Evolutionary conservation across 2,113 vertebrate genomes (phyloP).

Genomic region (Maccullochella peelii): DNA sequence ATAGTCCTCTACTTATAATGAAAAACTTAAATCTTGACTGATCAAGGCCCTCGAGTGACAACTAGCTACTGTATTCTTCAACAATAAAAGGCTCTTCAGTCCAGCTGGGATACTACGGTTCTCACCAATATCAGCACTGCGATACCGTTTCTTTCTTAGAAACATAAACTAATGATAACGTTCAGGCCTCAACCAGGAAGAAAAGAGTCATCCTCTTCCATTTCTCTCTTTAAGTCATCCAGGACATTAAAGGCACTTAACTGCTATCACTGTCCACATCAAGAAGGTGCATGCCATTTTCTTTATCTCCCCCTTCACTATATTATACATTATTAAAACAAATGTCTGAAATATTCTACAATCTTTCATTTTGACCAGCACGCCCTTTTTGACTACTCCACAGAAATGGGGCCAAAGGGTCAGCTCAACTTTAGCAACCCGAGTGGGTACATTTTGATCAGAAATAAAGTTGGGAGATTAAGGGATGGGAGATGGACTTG

Average conservation of each 20-base stretch:
- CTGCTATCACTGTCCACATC: conserved; percentile 67
- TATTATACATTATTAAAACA: conserved; percentile 53
- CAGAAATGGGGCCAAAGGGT: conserved; percentile 9
- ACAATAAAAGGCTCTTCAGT: conserved; percentile 78
- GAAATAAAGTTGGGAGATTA: conserved; percentile 18
- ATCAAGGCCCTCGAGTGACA: conserved; percentile 36
- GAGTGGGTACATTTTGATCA: conserved; percentile 8
- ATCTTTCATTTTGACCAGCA: conserved; percentile 45
- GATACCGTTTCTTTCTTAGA: conserved; percentile 45
- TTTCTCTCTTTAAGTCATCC: conserved; percentile 47
- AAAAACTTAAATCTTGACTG: conserved; percentile 29
- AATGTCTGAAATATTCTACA: conserved; percentile 63
- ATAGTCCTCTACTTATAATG: conserved; percentile 14
- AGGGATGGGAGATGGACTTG: conserved; percentile 42
- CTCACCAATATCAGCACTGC: conserved; percentile 64
- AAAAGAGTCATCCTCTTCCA: conserved; percentile 13
- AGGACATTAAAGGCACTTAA: conserved; percentile 83
- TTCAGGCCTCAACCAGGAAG: conserved; percentile 34
- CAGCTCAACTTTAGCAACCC: conserved; percentile 28
- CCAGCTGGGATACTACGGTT: conserved; percentile 77
- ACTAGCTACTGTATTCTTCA: conserved; percentile 42
- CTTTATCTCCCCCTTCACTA: conserved; percentile 18
- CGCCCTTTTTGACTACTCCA: conserved; percentile 3
- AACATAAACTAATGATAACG: conserved; percentile 39
- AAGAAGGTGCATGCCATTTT: conserved; percentile 64